These are phyloP conservation scores for Brachyistius frenatus DNA, from an alignment of 2,113 vertebrate genomes.

Conservation along the genomic window DNA sequence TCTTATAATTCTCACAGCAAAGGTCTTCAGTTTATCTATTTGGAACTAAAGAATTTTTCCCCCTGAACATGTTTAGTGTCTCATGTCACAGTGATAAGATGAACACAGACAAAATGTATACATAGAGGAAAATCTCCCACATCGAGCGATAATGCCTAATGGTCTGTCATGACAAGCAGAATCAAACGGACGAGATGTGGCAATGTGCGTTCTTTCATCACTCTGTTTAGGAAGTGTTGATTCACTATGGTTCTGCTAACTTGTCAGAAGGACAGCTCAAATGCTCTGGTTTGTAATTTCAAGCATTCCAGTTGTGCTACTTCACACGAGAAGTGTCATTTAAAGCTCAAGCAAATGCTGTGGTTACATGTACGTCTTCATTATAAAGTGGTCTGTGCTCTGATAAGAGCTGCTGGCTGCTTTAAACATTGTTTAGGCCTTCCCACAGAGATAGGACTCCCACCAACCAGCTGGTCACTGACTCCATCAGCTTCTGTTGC, in stretches of 20 bases:
- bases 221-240: neutral
- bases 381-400: conserved; percentile 31
- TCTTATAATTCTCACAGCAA: neutral
- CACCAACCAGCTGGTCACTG: conserved; percentile 69
- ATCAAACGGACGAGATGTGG: neutral
- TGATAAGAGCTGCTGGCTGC: conserved; percentile 58
- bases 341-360: conserved; percentile 14
- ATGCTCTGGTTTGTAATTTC: conserved; percentile 57
- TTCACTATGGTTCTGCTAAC: conserved; percentile 1
- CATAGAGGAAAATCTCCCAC: conserved; percentile 22
- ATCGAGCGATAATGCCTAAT: conserved; percentile 19
- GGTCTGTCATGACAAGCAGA: neutral
- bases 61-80: conserved; percentile 49
- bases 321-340: neutral
- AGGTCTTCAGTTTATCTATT: conserved; percentile 52
- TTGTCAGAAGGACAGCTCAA: neutral
- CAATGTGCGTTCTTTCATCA: conserved; percentile 1
- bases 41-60: conserved; percentile 23
- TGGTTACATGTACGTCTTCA: neutral
- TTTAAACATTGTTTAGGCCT: conserved; percentile 78
- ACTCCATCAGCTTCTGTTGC: conserved; percentile 58
- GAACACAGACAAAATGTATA: conserved; percentile 32
- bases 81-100: conserved; percentile 43
- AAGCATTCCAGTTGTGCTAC: conserved; percentile 21
- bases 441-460: conserved; percentile 64